phyloP scores from a whole-genome alignment of 2,888 invertebrate species.

The Nomada ruficornis region DNA sequence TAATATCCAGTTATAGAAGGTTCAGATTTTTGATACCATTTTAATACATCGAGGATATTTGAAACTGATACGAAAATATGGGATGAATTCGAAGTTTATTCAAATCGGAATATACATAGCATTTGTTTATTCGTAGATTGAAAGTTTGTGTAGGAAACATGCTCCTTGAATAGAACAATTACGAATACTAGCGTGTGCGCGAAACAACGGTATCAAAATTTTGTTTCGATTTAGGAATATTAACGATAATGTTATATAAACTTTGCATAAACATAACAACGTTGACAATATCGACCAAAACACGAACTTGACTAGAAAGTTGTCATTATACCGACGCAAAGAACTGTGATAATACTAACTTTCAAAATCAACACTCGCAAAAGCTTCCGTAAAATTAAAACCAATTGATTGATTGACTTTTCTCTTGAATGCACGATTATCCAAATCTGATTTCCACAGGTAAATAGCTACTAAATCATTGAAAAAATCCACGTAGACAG shows the following conservation, averaged over 20 bases:
- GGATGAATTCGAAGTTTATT: background rate
- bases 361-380: background rate
- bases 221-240: background rate
- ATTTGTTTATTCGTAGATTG: background rate
- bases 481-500: background rate
- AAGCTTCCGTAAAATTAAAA: background rate
- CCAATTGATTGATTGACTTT: background rate
- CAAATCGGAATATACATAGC: background rate
- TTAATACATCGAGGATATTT: too few species aligned
- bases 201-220: background rate
- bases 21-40: too few species aligned
- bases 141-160: background rate
- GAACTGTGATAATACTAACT: constrained; percentile 26
- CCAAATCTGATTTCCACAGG: background rate
- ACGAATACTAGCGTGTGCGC: constrained; percentile 1
- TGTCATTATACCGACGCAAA: background rate
- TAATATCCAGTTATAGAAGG: too few species aligned
- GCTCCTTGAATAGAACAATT: constrained; percentile 4
- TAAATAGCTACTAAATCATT: background rate
- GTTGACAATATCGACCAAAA: constrained; percentile 20
- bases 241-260: background rate
- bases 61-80: background rate
- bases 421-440: background rate
- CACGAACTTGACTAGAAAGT: background rate
- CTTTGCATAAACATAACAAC: constrained; percentile 12